Base-by-base conservation (phyloP, 53 echinoderm and acorn worm species). In the Astropecten irregularis region DNA sequence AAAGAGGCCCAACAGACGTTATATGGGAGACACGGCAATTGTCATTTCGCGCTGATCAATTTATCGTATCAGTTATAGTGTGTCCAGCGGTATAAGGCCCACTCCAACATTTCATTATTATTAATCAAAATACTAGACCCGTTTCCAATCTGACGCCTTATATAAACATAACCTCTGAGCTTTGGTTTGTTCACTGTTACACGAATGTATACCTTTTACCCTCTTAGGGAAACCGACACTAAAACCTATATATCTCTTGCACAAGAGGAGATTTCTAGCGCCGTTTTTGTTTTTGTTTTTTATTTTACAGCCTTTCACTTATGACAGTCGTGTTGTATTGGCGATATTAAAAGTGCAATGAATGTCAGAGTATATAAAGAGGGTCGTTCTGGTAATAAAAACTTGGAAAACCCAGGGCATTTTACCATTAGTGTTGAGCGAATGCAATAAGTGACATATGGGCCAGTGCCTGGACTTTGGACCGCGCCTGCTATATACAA, bases 331-430 rank as follows among this genome's bases (percentile, higher is more conserved):
- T 27, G 23, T 57, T 39, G 79, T 56, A 61, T 79, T 46, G 79
- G 79, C 62, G 49, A 39, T 79, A 79, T 62, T 79, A 62, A 79
- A 79, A 79, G 79, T 79, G 79, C 79, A 62, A 79, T 79, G 79
- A 79, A 79, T 61, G 79, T 79, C 79, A 61, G 61, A 79, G 40
- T 76, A 13, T 20, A 38, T 37, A 44, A 62, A 31, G 62, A 47
- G 79, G 7, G 68, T 56, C 10, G 74, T n/a, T n/a, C n/a, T n/a
- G n/a, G n/a, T 34, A 57, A 74, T 74, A 55, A 74, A 57, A 55
- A 6, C 6, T 42, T 42, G 42, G 11, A 42, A 11, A 42, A 42
- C n/a, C n/a, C 50, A 74, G 30, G 74, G 32, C 58, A 6, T 56
- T 74, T 74, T 74, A 74, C 74, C 55, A 20, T 26, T 26, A 16